Base-by-base conservation (phyloP, 2,113 vertebrate genomes). In the Anguilla japonica region DNA sequence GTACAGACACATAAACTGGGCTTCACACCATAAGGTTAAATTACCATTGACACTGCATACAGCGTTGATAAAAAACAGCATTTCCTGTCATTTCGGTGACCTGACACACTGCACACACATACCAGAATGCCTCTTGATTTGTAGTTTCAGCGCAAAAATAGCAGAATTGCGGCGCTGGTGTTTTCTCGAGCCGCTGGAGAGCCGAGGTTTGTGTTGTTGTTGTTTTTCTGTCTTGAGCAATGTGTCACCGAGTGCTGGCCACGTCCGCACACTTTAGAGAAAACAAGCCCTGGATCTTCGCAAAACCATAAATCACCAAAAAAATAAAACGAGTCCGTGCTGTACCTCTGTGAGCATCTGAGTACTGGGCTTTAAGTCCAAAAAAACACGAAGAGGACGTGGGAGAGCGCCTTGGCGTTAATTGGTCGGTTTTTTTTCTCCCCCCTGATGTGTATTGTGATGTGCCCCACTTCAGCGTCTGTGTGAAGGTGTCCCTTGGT, bases 401-500 rank as follows among this genome's bases (percentile, higher is more conserved):
- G 60, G 46, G 87, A 86, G 88, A 82, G 78, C 81, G 87, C 71
- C 87, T 75, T 22, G 83, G 60, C 83, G 80, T 60, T 67, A 34
- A 87, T 87, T 88, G 26, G 86, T 34, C 1, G 85, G 84, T 83
- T 88, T 84, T 81, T 43, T 82, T 22, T 79, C 7, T 15, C 34
- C 20, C 18, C 13, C 86, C 63, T 16, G 39, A 80, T 88, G 91
- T 89, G 67, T 88, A 89, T 87, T 91, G 82, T 50, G 83, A 93
- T 90, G 85, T 84, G 46, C 85, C 89, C 89, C 82, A 67, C 84
- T 56, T 91, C 63, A 60, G 79, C 78, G 67, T 84, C 85, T 0
- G 56, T 79, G 87, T 89, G 91, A 88, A 90, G 88, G 93, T 93
- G 87, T 5, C 89, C 89, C 80, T 93, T 91, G 88, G 92, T 93